Evolutionary conservation across 30 jellyfish, hydroid and myxozoan species (phyloP).

Genomic region (Hydractinia echinata): DNA sequence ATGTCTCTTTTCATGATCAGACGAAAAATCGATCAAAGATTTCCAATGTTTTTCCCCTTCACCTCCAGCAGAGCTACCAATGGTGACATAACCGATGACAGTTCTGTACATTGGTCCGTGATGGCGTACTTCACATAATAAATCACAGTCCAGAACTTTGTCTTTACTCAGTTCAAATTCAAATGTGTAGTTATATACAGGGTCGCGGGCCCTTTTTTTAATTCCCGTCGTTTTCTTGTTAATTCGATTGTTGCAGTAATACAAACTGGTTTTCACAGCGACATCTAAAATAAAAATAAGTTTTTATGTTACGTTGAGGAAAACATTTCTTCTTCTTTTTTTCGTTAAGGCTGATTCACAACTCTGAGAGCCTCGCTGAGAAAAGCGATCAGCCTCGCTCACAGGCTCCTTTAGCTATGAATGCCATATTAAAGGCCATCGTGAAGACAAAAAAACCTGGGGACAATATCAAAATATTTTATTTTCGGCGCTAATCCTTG

Average conservation of each 20-base stretch:
- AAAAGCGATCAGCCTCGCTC: too few species aligned
- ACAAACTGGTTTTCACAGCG: slow-evolving; percentile 65
- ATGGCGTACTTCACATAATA: slow-evolving; percentile 55
- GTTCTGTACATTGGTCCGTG: slow-evolving; percentile 66
- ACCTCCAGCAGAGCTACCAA: slow-evolving; percentile 66
- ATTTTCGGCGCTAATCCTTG: too few species aligned
- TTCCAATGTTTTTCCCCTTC: slow-evolving; percentile 70
- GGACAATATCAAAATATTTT: too few species aligned
- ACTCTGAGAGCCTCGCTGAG: too few species aligned
- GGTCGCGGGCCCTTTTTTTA: slow-evolving; percentile 43
- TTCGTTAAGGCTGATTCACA: too few species aligned
- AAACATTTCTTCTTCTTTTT: background rate
- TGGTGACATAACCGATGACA: slow-evolving; percentile 68
- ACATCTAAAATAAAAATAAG: slow-evolving; percentile 33
- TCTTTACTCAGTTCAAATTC: slow-evolving; percentile 60
- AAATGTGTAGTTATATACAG: slow-evolving; percentile 43
- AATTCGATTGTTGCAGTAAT: slow-evolving; percentile 27
- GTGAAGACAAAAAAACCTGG: too few species aligned
- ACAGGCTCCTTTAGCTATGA: too few species aligned
- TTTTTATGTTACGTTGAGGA: background rate
- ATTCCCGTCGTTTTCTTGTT: slow-evolving; percentile 50
- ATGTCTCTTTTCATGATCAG: slow-evolving; percentile 24
- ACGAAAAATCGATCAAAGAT: slow-evolving; percentile 50
- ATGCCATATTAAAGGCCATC: too few species aligned
- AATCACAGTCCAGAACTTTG: slow-evolving; percentile 45